phyloP scores from a whole-genome alignment of 2,888 invertebrate species.

The Drosophila buzzatii region DNA sequence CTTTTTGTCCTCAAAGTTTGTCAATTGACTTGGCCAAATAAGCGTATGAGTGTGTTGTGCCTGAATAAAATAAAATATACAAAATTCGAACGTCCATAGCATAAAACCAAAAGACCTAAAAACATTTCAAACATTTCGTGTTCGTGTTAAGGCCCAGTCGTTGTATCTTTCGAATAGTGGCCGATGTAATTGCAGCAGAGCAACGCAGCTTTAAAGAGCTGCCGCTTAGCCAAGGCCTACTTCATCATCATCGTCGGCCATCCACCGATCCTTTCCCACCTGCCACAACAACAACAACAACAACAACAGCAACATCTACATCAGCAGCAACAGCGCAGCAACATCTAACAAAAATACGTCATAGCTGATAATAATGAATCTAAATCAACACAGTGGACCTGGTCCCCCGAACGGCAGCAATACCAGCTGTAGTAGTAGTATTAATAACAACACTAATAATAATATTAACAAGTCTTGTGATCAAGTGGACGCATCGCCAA shows the following conservation, averaged over 20 bases:
- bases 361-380: constrained; percentile 85
- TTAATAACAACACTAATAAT: background rate
- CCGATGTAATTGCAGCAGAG: constrained; percentile 20
- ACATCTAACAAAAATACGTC: constrained; percentile 50
- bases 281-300: background rate
- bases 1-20: constrained; percentile 33
- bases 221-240: constrained; percentile 21
- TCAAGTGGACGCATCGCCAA: constrained; percentile 61
- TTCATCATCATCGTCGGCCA: constrained; percentile 13
- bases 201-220: constrained; percentile 5
- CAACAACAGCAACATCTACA: background rate
- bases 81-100: constrained; percentile 15
- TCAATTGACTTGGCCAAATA: constrained; percentile 48
- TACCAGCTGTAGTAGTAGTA: constrained; percentile 13
- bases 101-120: background rate
- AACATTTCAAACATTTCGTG: constrained; percentile 22
- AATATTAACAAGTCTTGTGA: constrained; percentile 36
- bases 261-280: constrained; percentile 15
- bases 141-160: constrained; percentile 13
- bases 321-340: too few species aligned
- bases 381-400: constrained; percentile 85
- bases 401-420: constrained; percentile 76
- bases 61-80: constrained; percentile 25
- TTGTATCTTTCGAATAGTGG: constrained; percentile 11
- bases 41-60: constrained; percentile 39